Evolutionary conservation across 2,797 vertebrate genomes (phyloP), one percentile per base, ranked within the genome.

Genomic region (Periparus ater): DNA sequence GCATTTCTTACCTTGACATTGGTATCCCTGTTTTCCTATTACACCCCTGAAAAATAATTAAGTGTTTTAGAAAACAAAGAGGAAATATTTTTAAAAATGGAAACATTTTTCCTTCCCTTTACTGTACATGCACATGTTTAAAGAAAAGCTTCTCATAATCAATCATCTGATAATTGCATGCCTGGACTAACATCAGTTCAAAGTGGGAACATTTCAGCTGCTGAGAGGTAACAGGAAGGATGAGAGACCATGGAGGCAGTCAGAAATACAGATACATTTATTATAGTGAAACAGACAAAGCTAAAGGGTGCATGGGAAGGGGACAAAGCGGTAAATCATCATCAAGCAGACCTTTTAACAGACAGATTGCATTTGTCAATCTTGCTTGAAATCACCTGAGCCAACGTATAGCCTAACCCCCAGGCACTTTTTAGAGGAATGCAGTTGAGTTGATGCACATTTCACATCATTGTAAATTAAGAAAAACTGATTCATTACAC

Each of bases 11-110:
- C 99, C 99, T 98, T 99, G 99, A 98, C 99, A 99, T 87, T 99
- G 99, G 98, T 99, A 99, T 93, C 99, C 99, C 97, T 99, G 99
- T 98, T 99, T 99, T 97, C 99, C 99, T 98, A 99, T 98, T 97
- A 99, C 99, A 88, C 99, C 99, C 99, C 99, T 99, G 98, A 86
- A 97, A 90, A 97, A 96, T 42, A 95, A 97, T 97, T 95, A 11
- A 94, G 16, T 21, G 10, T 57, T 97, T 97, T 78, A 96, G 85
- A 95, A 94, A 72, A 76, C 1, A 1, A 71, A 83, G 74, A 75
- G 53, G 68, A 85, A 61, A 38, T 26, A 55, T n/a, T 62, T 92
- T 34, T 51, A 6, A 70, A 91, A 74, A 60, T 17, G 0, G 58
- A 54, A 36, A 12, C 5, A 34, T 16, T 34, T 62, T 72, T 30